Evolutionary conservation across 1,140 invertebrate genomes (phyloP).

Genomic region (Brachionus sp.): DNA sequence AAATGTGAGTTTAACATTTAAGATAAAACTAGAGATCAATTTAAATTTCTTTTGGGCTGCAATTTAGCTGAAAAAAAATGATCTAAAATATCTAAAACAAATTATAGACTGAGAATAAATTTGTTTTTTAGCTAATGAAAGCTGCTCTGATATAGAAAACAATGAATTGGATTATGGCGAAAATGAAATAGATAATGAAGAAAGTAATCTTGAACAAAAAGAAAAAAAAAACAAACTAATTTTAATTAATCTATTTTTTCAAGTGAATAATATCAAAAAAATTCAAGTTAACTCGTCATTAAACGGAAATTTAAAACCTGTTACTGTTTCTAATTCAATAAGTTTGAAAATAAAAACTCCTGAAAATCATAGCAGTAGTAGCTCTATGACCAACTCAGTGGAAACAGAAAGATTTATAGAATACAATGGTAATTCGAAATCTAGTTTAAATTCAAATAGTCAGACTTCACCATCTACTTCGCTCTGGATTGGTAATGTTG

Average conservation of each 20-base stretch:
- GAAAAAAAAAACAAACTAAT: neutral
- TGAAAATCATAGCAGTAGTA: slow-evolving; percentile 3
- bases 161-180: slow-evolving; percentile 56
- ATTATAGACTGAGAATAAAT: neutral
- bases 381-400: neutral
- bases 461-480: slow-evolving; percentile 56
- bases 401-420: slow-evolving; percentile 11
- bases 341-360: slow-evolving; percentile 14
- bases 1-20: slow-evolving; percentile 14
- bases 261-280: slow-evolving; percentile 11
- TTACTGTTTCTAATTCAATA: neutral
- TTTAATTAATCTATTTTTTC: neutral
- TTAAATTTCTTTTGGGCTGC: neutral
- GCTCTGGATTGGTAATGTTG: slow-evolving; percentile 63
- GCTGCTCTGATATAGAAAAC: slow-evolving; percentile 39
- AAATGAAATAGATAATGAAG: slow-evolving; percentile 58
- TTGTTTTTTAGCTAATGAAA: slow-evolving; percentile 31
- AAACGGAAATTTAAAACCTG: neutral
- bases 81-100: neutral
- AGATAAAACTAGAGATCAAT: neutral
- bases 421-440: neutral
- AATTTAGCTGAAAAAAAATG: neutral
- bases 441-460: slow-evolving; percentile 55
- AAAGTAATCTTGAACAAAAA: slow-evolving; percentile 58
- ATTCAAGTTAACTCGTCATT: neutral